Base-by-base conservation (phyloP, 2,113 vertebrate genomes). In the Halcyon malimbica region DNA sequence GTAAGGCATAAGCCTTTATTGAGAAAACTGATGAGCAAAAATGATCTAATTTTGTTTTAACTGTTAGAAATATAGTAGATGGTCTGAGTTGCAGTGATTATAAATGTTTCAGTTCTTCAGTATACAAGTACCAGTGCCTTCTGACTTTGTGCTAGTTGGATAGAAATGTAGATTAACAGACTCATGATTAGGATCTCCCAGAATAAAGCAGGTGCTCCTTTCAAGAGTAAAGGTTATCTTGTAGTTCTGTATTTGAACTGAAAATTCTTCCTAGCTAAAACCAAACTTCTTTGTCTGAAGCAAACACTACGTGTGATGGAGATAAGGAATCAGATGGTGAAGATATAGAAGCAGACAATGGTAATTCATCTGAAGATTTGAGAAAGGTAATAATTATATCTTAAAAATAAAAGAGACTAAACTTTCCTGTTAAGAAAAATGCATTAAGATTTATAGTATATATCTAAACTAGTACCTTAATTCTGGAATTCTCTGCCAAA, bases 251-350 rank as follows among this genome's bases (percentile, higher is more conserved):
- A 23, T 56, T 89, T 24, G 39, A 85, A 67, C 37, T 85, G 63
- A 76, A 90, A 87, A 93, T 65, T 77, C 37, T 57, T 92, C 4
- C 0, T 60, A 33, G 39, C 74, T 97, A 83, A 97, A 81, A 76
- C 0, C 17, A 37, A 35, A 37, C 3, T 83, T 80, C 5, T 91
- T 96, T 77, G 41, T 96, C 81, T 94, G 75, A 97, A 99, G 99
- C 99, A 92, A 99, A 99, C 51, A 98, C 99, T 68, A 98, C 98
- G 0, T 99, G 98, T 96, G 99, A 99, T 77, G 99, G 99, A 42
- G 99, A 99, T 97, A 99, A 99, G 91, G 99, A 99, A 69, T 99
- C 99, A 7, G 99, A 99, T 89, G 98, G 98, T 94, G 99, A 98
- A 95, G 98, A 98, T 37, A 39, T 97, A 64, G 98, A 99, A 77